Evolutionary conservation across 2,888 invertebrate species (phyloP), one percentile per base, ranked within the genome.

Genomic region (Oligia strigilis): DNA sequence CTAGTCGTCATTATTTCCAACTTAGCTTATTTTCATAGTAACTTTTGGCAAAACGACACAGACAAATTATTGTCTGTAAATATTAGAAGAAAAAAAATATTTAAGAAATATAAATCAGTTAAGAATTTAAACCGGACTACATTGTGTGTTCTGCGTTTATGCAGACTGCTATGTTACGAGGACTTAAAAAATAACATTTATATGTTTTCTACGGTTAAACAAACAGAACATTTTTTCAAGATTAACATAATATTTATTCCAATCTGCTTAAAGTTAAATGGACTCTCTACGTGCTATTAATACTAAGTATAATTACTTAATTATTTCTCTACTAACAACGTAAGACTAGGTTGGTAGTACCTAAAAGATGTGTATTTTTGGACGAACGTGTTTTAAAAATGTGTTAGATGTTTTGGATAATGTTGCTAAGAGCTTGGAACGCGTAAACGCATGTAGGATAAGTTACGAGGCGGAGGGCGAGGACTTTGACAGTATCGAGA

Each of bases 361-460:
- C 76, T 69, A 66, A 36, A 78, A 89, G 75, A 87, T 72, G 75
- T 77, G 87, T 89, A 87, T 87, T 87, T 87, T 89, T 87, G 79
- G 85, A 87, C 29, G 71, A 72, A 70, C 60, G 77, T 85, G 89
- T 87, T 87, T 85, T 80, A 43, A 81, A 79, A 76, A 82, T 78
- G 81, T 84, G 72, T 43, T 72, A 80, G 62, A 78, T 88, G 83
- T 83, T 88, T 87, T 80, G 79, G 78, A 77, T 81, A 81, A 77
- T 80, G 79, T 76, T 84, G 81, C 49, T 87, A 80, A 84, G 85
- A 84, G 85, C 85, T 85, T 77, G 85, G 87, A 81, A 65, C 13
- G 87, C 81, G 85, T 80, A 77, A 85, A 84, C 81, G 81, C 77
- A 87, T 49, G 74, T 84, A 84, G 71, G 52, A 80, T 85, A 77